phyloP scores from a whole-genome alignment of 2,797 vertebrate genomes.

The Scolopax rusticola region DNA sequence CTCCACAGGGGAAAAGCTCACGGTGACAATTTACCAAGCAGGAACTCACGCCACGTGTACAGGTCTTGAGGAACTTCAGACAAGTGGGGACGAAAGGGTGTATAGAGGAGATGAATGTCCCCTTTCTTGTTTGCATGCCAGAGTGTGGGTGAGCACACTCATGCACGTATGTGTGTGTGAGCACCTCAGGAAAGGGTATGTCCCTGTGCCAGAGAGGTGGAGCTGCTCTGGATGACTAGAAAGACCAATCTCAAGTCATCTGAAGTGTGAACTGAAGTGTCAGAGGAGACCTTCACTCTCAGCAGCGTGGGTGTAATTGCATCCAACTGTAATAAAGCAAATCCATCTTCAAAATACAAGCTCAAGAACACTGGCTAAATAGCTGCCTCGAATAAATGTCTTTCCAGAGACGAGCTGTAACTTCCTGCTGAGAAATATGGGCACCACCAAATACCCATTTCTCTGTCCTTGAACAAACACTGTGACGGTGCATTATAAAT shows the following conservation, averaged over 20 bases:
- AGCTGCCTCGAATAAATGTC: background rate
- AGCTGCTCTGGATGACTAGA: background rate
- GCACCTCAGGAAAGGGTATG: background rate
- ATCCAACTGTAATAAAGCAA: constrained; percentile 4
- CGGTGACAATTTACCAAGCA: background rate
- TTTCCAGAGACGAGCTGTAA: constrained; percentile 1
- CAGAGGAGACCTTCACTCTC: background rate
- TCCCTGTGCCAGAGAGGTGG: background rate
- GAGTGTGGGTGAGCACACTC: background rate
- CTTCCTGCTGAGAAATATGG: background rate
- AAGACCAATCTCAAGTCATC: background rate
- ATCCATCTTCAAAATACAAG: constrained; percentile 11
- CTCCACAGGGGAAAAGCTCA: background rate
- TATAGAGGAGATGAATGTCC: fast-evolving
- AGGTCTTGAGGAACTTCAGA: background rate
- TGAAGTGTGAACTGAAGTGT: background rate
- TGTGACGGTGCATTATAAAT: background rate
- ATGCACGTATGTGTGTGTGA: background rate
- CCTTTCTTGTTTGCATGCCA: background rate
- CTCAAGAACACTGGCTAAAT: background rate
- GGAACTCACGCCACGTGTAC: background rate
- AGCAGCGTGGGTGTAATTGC: background rate
- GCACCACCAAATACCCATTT: background rate
- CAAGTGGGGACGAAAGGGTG: background rate
- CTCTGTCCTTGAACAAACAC: constrained; percentile 3